These are phyloP conservation scores for Timandra comae DNA, from an alignment of 2,888 invertebrate genomes.

Conservation along the genomic window DNA sequence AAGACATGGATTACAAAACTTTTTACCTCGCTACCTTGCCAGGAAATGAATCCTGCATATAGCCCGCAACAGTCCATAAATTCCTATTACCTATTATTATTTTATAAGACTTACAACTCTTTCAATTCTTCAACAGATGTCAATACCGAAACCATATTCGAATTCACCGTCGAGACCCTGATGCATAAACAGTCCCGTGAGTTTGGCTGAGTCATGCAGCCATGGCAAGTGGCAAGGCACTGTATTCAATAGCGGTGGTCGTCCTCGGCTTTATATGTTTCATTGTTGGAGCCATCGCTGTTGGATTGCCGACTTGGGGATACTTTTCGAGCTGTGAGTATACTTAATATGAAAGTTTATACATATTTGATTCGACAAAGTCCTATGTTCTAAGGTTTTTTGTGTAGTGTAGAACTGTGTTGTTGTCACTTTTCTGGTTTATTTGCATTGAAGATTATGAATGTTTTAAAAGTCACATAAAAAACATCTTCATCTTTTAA, in stretches of 20 bases:
- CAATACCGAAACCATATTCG: conserved; percentile 18
- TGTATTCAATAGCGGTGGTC: conserved; percentile 82
- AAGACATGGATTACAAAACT: too few species aligned
- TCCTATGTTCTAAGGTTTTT: neutral
- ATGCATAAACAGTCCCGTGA: conserved; percentile 46
- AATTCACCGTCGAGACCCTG: conserved; percentile 38
- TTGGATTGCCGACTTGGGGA: conserved; percentile 92
- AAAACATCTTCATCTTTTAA: too few species aligned
- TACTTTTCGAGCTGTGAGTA: conserved; percentile 84
- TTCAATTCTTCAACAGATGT: conserved; percentile 38
- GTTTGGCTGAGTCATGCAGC: conserved; percentile 70
- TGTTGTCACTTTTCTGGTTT: too few species aligned
- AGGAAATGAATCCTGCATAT: too few species aligned
- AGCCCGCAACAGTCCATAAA: too few species aligned
- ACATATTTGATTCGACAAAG: neutral
- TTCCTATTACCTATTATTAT: too few species aligned
- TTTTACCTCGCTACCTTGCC: too few species aligned
- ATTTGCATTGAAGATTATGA: too few species aligned
- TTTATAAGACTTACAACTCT: too few species aligned
- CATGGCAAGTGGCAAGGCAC: conserved; percentile 80
- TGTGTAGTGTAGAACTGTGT: too few species aligned
- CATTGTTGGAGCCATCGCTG: conserved; percentile 87
- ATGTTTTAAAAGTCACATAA: too few species aligned
- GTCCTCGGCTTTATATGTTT: conserved; percentile 86
- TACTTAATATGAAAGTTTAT: conserved; percentile 2